These are phyloP conservation scores for Aspidoscelis tigris DNA, from an alignment of 2,113 vertebrate genomes.

Conservation along the genomic window DNA sequence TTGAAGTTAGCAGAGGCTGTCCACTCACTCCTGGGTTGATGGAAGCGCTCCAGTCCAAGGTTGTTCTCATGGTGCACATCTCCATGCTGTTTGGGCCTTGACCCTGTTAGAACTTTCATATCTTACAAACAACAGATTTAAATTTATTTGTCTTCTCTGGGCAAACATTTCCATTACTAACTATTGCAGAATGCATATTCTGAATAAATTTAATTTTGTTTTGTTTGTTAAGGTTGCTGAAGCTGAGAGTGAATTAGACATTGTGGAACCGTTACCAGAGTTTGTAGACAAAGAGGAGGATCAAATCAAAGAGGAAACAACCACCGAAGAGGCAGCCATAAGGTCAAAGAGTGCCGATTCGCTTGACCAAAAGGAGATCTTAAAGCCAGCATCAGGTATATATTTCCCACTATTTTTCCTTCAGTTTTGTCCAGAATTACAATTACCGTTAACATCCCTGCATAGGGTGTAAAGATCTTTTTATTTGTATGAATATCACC, in stretches of 20 bases:
- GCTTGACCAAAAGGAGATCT: background rate
- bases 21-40: too few relatives aligned
- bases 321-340: background rate
- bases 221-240: conserved; percentile 14
- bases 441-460: background rate
- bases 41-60: too few relatives aligned
- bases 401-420: background rate
- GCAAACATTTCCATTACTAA: too few relatives aligned
- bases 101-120: too few relatives aligned
- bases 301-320: background rate
- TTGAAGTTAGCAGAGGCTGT: too few relatives aligned
- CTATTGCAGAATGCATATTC: too few relatives aligned
- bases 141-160: background rate
- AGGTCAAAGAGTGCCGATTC: background rate
- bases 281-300: background rate
- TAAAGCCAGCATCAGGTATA: fast-evolving
- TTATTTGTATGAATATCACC: too few relatives aligned
- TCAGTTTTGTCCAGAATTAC: background rate
- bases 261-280: conserved; percentile 22
- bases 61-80: too few relatives aligned
- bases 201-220: background rate
- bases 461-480: too few relatives aligned
- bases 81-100: too few relatives aligned
- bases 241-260: conserved; percentile 14
- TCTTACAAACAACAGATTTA: background rate